A percentile compares a stretch with the other conserved stretches of the same genome.
phyloP scores from a whole-genome alignment of 2,113 vertebrate genomes.

The Paradoxurus hermaphroditus region DNA sequence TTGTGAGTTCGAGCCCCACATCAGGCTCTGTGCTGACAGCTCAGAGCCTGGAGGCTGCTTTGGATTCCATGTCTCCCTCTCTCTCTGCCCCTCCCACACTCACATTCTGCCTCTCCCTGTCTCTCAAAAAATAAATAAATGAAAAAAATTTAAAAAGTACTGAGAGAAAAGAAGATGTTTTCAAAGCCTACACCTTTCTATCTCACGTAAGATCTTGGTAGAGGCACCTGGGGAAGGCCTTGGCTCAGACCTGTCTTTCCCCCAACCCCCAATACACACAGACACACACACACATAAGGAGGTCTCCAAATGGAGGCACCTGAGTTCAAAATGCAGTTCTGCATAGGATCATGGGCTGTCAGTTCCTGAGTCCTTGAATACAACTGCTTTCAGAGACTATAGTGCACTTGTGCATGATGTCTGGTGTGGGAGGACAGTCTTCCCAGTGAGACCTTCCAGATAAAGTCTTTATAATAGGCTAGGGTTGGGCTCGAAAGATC shows the following conservation, averaged over 20 bases:
- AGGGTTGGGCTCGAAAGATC: not conserved
- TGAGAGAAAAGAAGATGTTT: not conserved
- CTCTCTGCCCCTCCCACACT: no score
- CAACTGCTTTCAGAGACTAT: not conserved
- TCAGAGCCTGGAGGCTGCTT: no score
- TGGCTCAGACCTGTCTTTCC: not conserved
- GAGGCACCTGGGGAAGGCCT: not conserved
- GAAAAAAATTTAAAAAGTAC: no score
- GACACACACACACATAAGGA: not conserved
- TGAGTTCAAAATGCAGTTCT: not conserved
- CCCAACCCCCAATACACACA: not conserved
- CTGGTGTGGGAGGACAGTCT: not conserved
- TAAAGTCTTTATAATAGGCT: not conserved
- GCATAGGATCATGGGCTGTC: not conserved
- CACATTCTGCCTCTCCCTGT: no score
- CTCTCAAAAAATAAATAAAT: no score
- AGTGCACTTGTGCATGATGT: not conserved
- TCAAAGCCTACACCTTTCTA: not conserved
- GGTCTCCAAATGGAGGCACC: fast-evolving
- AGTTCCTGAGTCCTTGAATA: not conserved
- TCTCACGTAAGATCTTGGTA: not conserved
- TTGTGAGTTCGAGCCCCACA: no score
- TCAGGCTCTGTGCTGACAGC: no score
- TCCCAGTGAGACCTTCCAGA: not conserved
- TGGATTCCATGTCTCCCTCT: no score